These are phyloP conservation scores for Drosophila truncata DNA, from an alignment of 1,140 invertebrate species.

Conservation along the genomic window DNA sequence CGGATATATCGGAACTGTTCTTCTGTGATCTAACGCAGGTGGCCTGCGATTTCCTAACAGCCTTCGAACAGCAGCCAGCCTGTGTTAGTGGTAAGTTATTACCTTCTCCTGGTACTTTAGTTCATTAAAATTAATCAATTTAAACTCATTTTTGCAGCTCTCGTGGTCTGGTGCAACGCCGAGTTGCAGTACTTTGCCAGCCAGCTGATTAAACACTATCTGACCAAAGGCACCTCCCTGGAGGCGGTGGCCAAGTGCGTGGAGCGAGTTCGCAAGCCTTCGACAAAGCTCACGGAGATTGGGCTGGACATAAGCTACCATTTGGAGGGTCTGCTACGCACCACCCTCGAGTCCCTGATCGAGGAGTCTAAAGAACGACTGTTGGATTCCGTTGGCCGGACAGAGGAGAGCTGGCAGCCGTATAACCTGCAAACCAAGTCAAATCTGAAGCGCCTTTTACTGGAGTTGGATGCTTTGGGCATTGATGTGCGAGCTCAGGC, in stretches of 20 bases:
- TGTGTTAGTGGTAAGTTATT: constrained; percentile 78
- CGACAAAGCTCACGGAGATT: constrained; percentile 88
- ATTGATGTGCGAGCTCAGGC: constrained; percentile 82
- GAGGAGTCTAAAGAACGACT: constrained; percentile 85
- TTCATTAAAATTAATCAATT: background rate
- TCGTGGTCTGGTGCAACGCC: constrained; percentile 95
- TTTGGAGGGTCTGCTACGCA: constrained; percentile 91
- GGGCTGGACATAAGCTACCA: constrained; percentile 91
- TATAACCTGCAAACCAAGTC: constrained; percentile 89
- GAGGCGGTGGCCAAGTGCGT: constrained; percentile 95
- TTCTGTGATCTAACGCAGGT: constrained; percentile 84
- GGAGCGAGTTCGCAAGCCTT: constrained; percentile 90
- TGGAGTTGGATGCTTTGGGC: constrained; percentile 86
- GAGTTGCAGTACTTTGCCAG: constrained; percentile 94
- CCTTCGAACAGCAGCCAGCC: constrained; percentile 78
- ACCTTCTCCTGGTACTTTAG: too few relatives aligned
- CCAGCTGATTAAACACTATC: constrained; percentile 95
- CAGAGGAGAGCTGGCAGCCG: constrained; percentile 91
- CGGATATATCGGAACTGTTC: constrained; percentile 82
- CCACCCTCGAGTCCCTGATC: constrained; percentile 87
- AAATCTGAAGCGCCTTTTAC: constrained; percentile 85
- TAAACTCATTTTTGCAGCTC: constrained; percentile 86
- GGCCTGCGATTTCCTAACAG: constrained; percentile 80
- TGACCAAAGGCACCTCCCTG: constrained; percentile 94
- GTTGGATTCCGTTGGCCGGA: constrained; percentile 89